These are phyloP conservation scores for Tychaedon coryphoeus DNA, from an alignment of 2,113 vertebrate species.

Conservation along the genomic window DNA sequence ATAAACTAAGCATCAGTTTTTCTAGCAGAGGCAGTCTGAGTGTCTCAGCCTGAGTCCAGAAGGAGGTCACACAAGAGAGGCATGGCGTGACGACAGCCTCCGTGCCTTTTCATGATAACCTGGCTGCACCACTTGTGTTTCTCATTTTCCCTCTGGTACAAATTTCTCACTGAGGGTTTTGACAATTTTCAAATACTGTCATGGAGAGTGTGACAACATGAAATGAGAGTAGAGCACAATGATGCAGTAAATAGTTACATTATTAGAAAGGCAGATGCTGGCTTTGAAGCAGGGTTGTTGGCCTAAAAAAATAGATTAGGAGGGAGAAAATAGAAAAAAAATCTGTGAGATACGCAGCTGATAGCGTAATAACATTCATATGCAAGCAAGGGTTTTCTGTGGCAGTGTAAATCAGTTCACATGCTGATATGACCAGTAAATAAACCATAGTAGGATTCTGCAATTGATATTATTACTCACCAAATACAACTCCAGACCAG, in stretches of 20 bases:
- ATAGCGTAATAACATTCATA: slow-evolving; percentile 28
- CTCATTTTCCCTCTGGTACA: slow-evolving; percentile 25
- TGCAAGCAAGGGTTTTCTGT: slow-evolving; percentile 26
- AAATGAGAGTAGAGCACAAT: slow-evolving; percentile 57
- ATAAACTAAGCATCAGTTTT: not conserved
- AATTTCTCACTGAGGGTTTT: slow-evolving; percentile 51
- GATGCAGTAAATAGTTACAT: slow-evolving; percentile 65
- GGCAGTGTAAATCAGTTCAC: not conserved
- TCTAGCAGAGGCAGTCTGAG: not conserved
- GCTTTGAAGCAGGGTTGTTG: slow-evolving; percentile 47
- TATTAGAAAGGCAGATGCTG: slow-evolving; percentile 59
- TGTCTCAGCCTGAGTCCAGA: not conserved
- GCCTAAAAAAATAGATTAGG: slow-evolving; percentile 50
- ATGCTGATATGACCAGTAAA: slow-evolving; percentile 40
- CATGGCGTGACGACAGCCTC: accelerated
- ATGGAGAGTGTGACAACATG: slow-evolving; percentile 43
- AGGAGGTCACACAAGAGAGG: not conserved
- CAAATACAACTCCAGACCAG: not conserved
- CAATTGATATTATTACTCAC: not conserved
- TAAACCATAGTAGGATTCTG: slow-evolving; percentile 12
- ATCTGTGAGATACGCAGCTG: not conserved
- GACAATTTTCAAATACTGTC: slow-evolving; percentile 59
- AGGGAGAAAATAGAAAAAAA: slow-evolving; percentile 46
- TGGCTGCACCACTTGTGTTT: not conserved
- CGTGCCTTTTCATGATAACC: not conserved